phyloP scores from a whole-genome alignment of 2,888 invertebrate genomes.

The Sipunculus nudus region DNA sequence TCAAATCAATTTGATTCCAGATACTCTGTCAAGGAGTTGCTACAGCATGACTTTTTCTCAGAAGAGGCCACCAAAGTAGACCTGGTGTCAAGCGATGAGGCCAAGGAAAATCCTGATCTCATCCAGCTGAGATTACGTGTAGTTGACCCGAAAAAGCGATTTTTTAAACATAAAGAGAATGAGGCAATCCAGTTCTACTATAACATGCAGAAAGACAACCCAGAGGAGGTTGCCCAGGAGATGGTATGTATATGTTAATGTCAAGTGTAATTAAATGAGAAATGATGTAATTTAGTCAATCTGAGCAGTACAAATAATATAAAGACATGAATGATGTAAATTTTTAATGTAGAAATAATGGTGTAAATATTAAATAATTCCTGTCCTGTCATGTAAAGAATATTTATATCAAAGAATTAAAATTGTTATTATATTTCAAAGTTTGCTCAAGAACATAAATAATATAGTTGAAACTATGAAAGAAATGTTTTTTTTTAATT shows the following conservation, averaged over 20 bases:
- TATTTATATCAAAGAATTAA: not conserved
- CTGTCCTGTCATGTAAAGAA: not conserved
- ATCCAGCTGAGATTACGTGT: conserved; percentile 88
- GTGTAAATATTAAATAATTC: not conserved
- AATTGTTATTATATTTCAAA: not conserved
- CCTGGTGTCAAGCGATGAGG: conserved; percentile 73
- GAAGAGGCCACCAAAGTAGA: conserved; percentile 88
- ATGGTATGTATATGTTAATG: conserved; percentile 71
- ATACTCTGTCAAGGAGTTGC: conserved; percentile 90
- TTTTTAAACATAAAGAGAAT: conserved; percentile 97
- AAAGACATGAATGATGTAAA: too few species aligned
- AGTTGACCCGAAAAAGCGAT: conserved; percentile 95
- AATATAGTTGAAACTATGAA: not conserved
- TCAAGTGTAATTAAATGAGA: not conserved
- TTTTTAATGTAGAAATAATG: not conserved
- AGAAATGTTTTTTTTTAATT: not conserved
- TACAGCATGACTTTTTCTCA: conserved; percentile 96
- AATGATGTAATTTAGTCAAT: not conserved
- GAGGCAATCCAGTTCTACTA: conserved; percentile 99
- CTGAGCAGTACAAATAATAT: too few species aligned
- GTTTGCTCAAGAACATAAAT: not conserved
- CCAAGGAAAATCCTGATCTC: conserved; percentile 29
- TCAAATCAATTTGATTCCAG: too few species aligned
- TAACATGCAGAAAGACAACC: conserved; percentile 88
- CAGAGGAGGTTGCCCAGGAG: conserved; percentile 92